Evolutionary conservation across 2,113 vertebrate genomes (phyloP), one percentile per base, ranked within the genome.

Genomic region (Thermophis baileyi): DNA sequence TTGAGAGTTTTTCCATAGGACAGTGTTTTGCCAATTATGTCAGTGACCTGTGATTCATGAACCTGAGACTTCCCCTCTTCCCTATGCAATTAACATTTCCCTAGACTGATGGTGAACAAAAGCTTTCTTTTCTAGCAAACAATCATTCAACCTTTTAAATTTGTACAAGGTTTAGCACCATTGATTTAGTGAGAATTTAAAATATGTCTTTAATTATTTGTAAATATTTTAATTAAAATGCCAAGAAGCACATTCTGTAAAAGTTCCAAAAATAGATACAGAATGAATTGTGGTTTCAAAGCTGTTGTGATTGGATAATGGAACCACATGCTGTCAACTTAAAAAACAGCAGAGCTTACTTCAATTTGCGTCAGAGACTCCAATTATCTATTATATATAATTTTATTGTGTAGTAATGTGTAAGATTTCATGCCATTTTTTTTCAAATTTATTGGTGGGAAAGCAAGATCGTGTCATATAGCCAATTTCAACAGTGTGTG

Each of bases 301-400:
- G 27, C 0, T 40, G 86, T n/a, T 22, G 0, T 0, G 24, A 50
- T 3, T 25, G 8, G 1, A 30, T 44, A 69, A 85, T 35, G 92
- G 93, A 50, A 63, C 24, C 63, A n/a, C 86, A 63, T 27, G 3
- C 30, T 90, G 27, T 93, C 93, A 3, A 90, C 0, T 91, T 30
- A 90, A 94, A 89, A 25, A 53, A 22, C 6, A 8, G 18, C n/a
- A 40, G 14, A 50, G 57, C 57, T 88, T 91, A 87, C 90, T 46
- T 85, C 89, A 20, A 60, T 95, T 87, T 91, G 85, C 53, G 90
- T 92, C 87, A 94, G 40, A 95, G 35, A 87, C 24, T 85, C 50
- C 89, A 92, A 90, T 35, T 92, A n/a, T 25, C 69, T 51, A 94
- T 89, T 92, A 92, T 94, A 90, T 91, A 89, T 93, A 22, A 91